Percentiles rank a stretch among this genome's conserved stretches.
Evolutionary conservation across 2,113 vertebrate genomes (phyloP).

Genomic region (Caranx ignobilis): DNA sequence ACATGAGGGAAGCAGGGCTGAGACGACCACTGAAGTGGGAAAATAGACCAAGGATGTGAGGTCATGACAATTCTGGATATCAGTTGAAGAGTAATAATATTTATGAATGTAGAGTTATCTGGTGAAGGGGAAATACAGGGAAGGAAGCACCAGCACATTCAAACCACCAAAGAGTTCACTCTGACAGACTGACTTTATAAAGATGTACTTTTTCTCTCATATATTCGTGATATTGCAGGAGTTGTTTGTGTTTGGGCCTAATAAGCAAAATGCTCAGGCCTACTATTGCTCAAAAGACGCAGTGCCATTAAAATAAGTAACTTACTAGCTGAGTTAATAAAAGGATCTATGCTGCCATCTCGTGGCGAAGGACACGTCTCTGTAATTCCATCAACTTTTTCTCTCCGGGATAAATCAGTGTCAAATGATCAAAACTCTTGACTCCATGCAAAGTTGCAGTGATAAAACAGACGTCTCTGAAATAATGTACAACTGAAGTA

Average conservation of each 20-base stretch:
- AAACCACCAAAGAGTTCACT: neutral
- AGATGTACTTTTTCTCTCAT: neutral
- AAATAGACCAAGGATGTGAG: too few species aligned
- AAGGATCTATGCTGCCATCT: conserved; percentile 66
- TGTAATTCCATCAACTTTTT: neutral
- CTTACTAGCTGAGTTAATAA: neutral
- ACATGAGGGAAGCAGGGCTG: too few species aligned
- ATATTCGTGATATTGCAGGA: too few species aligned
- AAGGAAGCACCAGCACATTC: neutral
- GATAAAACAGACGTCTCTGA: neutral
- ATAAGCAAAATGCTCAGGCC: neutral
- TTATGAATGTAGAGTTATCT: too few species aligned
- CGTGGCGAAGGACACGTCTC: conserved; percentile 30
- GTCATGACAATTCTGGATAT: neutral
- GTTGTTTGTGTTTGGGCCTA: neutral
- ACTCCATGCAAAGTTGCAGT: neutral
- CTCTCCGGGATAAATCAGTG: neutral
- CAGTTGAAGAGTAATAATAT: neutral
- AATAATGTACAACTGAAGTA: neutral
- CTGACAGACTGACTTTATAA: neutral
- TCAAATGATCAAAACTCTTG: neutral
- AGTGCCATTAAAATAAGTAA: neutral
- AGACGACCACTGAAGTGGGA: too few species aligned
- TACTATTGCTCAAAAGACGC: neutral
- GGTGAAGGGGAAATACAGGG: too few species aligned